Percentiles rank a stretch among this genome's conserved stretches.
Conservation (phyloP, 2,113 vertebrate species). For the Dissostichus mawsoni region DNA sequence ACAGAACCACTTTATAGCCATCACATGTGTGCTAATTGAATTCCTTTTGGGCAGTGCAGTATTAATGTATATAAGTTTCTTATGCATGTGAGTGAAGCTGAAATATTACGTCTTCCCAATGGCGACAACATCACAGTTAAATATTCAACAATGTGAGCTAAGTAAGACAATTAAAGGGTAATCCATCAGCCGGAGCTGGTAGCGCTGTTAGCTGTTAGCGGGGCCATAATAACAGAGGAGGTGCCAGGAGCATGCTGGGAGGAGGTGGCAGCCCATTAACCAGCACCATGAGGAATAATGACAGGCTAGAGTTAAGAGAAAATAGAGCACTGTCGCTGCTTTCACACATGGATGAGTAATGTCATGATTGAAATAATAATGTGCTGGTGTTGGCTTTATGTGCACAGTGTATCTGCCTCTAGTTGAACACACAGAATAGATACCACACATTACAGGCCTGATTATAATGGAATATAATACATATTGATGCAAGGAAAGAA, state of each 20-base stretch:
- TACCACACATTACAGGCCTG: neutral
- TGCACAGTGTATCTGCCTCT: neutral
- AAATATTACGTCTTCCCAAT: conserved; percentile 23
- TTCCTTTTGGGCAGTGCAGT: neutral
- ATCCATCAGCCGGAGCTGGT: conserved; percentile 38
- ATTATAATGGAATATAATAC: neutral
- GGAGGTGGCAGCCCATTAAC: conserved; percentile 64
- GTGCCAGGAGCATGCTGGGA: conserved; percentile 55
- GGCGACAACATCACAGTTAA: conserved; percentile 16
- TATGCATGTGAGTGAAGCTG: conserved; percentile 9
- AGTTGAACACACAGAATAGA: neutral
- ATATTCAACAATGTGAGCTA: conserved; percentile 25
- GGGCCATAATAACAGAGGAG: conserved; percentile 41
- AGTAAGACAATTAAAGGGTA: conserved; percentile 35
- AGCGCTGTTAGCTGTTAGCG: conserved; percentile 6
- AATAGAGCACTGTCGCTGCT: neutral
- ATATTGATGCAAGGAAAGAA: neutral
- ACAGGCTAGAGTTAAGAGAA: conserved; percentile 25
- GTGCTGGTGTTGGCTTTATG: neutral
- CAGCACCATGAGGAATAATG: conserved; percentile 48
- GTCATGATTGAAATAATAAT: neutral
- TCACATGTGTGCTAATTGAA: neutral
- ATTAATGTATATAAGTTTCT: neutral
- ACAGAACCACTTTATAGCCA: too few relatives aligned
- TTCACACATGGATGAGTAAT: conserved; percentile 33